Conservation (phyloP, 2,888 invertebrate species). For the Seira sanloemensis region DNA sequence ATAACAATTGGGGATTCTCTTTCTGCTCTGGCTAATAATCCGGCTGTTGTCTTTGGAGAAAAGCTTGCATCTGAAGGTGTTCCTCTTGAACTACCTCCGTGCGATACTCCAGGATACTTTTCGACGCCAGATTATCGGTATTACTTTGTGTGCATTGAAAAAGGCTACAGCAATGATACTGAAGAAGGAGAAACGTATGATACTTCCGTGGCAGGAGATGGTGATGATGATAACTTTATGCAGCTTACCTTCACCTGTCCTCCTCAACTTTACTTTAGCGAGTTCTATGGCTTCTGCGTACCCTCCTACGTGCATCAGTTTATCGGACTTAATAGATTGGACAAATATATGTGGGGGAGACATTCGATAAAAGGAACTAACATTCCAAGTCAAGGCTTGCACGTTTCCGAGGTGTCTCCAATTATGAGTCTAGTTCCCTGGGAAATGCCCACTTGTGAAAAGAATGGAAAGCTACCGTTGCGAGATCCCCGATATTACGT, state of each 20-base stretch:
- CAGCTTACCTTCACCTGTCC: slow-evolving; percentile 65
- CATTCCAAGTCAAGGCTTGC: slow-evolving; percentile 34
- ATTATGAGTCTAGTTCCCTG: slow-evolving; percentile 63
- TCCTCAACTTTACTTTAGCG: slow-evolving; percentile 64
- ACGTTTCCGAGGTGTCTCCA: slow-evolving; percentile 19
- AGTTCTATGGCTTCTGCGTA: slow-evolving; percentile 67
- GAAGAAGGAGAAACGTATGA: too few relatives aligned
- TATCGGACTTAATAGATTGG: slow-evolving; percentile 48
- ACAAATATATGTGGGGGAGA: slow-evolving; percentile 64
- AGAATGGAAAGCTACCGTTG: slow-evolving; percentile 54
- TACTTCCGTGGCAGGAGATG: slow-evolving; percentile 51
- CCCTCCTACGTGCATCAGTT: slow-evolving; percentile 66
- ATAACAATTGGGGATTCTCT: slow-evolving; percentile 35
- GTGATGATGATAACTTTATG: slow-evolving; percentile 58
- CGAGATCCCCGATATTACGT: slow-evolving; percentile 68
- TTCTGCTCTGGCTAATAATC: slow-evolving; percentile 7
- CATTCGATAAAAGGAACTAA: slow-evolving; percentile 28
- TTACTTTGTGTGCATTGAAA: slow-evolving; percentile 66
- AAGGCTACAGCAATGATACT: too few relatives aligned
- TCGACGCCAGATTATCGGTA: slow-evolving; percentile 68
- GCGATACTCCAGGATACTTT: slow-evolving; percentile 53
- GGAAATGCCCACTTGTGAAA: slow-evolving; percentile 46
- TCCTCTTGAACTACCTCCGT: slow-evolving; percentile 61
- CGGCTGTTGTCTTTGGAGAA: slow-evolving; percentile 57
- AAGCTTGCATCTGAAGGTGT: not conserved